These are phyloP conservation scores for Sarcophaga carnaria DNA, from an alignment of 2,888 invertebrate species.

Conservation along the genomic window DNA sequence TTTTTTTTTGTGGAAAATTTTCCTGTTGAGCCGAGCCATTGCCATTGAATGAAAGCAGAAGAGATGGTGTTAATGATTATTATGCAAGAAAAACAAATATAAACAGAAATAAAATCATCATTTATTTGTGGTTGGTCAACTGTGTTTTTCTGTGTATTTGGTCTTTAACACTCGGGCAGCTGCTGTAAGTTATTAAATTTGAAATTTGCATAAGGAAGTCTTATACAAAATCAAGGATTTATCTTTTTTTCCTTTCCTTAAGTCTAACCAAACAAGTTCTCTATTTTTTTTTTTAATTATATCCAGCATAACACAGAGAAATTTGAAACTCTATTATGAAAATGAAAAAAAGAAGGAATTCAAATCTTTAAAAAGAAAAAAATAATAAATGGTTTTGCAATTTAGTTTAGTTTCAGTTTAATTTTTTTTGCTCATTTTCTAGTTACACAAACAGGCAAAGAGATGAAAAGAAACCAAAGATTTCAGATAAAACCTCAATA, in stretches of 20 bases:
- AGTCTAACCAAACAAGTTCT: conserved; percentile 50
- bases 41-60: background rate
- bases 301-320: conserved; percentile 37
- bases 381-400: background rate
- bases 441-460: conserved; percentile 28
- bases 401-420: background rate
- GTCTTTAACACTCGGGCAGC: conserved; percentile 22
- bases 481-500: conserved; percentile 62
- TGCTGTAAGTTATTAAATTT: conserved; percentile 67
- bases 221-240: conserved; percentile 41
- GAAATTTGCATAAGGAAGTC: conserved; percentile 53
- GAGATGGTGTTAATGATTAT: conserved; percentile 70
- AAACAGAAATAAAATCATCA: conserved; percentile 45
- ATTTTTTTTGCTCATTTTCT: conserved; percentile 9
- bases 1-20: conserved; percentile 19
- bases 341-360: background rate
- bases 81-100: conserved; percentile 47
- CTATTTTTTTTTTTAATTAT: background rate
- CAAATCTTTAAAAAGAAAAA: background rate
- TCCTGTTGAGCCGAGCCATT: conserved; percentile 47
- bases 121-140: conserved; percentile 67
- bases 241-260: background rate
- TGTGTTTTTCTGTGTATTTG: conserved; percentile 16
- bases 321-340: conserved; percentile 59
- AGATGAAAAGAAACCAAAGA: conserved; percentile 52